phyloP scores from a whole-genome alignment of 2,888 invertebrate genomes.

The Nebria salina region DNA sequence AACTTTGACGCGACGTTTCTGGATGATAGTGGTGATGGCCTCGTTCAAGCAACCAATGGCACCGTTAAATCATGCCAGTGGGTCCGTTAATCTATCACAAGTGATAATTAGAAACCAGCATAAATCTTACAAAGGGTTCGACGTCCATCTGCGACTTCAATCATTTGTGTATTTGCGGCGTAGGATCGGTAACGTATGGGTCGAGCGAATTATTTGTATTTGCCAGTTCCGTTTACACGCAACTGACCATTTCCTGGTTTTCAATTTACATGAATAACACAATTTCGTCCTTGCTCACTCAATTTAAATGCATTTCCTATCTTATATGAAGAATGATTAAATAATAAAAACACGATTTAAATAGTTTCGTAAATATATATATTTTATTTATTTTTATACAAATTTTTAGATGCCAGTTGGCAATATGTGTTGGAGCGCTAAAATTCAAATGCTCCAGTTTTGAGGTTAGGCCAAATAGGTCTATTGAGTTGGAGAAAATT shows the following conservation, averaged over 20 bases:
- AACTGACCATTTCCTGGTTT: not conserved
- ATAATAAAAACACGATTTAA: no score
- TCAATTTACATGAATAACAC: not conserved
- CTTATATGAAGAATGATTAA: no score
- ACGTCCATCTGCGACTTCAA: conserved; percentile 12
- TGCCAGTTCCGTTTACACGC: not conserved
- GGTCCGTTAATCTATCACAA: conserved; percentile 30
- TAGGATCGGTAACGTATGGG: no score
- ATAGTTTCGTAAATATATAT: no score
- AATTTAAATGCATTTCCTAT: no score
- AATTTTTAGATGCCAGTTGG: no score
- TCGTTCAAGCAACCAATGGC: conserved; percentile 4
- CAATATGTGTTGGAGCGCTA: no score
- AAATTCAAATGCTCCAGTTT: no score
- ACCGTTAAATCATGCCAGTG: conserved; percentile 24
- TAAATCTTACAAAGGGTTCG: conserved; percentile 28
- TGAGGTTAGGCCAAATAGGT: no score
- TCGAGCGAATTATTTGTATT: not conserved
- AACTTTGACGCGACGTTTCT: not conserved
- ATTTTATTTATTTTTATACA: no score
- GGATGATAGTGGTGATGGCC: not conserved
- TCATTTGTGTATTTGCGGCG: not conserved
- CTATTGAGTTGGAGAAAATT: no score
- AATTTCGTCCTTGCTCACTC: not conserved
- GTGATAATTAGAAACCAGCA: conserved; percentile 36